Evolutionary conservation across 2,888 invertebrate species (phyloP), one percentile per base, ranked within the genome.

Genomic region (Drosophila conformis): DNA sequence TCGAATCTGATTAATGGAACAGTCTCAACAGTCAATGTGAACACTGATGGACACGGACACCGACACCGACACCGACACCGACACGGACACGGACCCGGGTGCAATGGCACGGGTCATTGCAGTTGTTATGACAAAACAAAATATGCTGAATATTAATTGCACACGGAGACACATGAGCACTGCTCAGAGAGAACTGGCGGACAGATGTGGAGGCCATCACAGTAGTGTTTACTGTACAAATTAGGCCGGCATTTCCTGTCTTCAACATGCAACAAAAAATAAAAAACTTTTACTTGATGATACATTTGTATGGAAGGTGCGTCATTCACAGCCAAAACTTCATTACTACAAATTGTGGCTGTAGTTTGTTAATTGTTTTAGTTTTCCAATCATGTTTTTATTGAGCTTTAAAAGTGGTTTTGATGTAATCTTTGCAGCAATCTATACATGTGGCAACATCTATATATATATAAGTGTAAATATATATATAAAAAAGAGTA

Each of bases 1-100:
- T 76, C 87, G 74, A 83, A 77, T 62, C 75, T 80, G 89, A 85
- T 85, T 85, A 88, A 89, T 85, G 87, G 82, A 58, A 69, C 69
- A 64, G 73, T 70, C 69, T 69, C 61, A 71, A 57, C 70, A 3
- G n/a, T 57, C 78, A 82, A 81, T 74, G 83, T 76, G 73, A 57
- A 56, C 72, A 6, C 49, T 73, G 73, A 80, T 65, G 80, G 84
- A 72, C 81, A 80, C 46, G 54, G 80, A 66, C 65, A 29, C 29
- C 48, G 40, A 38, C 65, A 29, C 29, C 48, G 80, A 66, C 65
- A 29, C 29, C 48, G 40, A 38, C 65, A 29, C 29, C 48, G 40
- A 38, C 46, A 62, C 33, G 62, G 58, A 67, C 31, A 5, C 76
- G 70, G 77, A 64, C 38, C 36, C 71, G 59, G 71, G 87, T 52